Conservation (phyloP, 1,140 invertebrate genomes). For the Zophobas atratus region DNA sequence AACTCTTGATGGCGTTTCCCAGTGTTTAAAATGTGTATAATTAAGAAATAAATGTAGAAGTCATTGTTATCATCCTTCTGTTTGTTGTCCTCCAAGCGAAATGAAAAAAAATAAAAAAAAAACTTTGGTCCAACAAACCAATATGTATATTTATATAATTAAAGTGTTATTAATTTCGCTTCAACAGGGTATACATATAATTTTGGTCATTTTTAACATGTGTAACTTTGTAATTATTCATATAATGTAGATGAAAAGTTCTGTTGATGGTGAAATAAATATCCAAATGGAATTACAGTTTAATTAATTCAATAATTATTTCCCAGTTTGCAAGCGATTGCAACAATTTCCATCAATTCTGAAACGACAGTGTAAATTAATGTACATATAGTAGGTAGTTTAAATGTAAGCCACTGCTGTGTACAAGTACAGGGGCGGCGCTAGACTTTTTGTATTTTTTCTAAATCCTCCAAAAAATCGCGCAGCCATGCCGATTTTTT, state of each 20-base stretch:
- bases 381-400: slow-evolving; percentile 39
- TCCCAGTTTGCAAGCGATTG: slow-evolving; percentile 12
- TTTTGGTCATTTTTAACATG: slow-evolving; percentile 29
- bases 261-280: slow-evolving; percentile 18
- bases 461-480: slow-evolving; percentile 12
- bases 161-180: slow-evolving; percentile 33
- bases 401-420: slow-evolving; percentile 43
- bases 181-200: slow-evolving; percentile 39
- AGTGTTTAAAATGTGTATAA: slow-evolving; percentile 44
- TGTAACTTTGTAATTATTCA: slow-evolving; percentile 32
- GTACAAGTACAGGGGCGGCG: slow-evolving; percentile 45
- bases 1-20: slow-evolving; percentile 30
- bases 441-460: slow-evolving; percentile 45
- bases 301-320: slow-evolving; percentile 26
- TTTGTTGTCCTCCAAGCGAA: slow-evolving; percentile 15
- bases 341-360: slow-evolving; percentile 1
- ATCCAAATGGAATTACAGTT: slow-evolving; percentile 6
- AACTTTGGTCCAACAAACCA: not conserved
- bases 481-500: slow-evolving; percentile 26
- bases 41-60: slow-evolving; percentile 21
- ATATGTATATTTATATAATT: slow-evolving; percentile 12
- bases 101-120: not conserved
- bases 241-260: slow-evolving; percentile 24
- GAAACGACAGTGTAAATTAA: slow-evolving; percentile 25
- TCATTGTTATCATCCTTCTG: slow-evolving; percentile 15